Base-by-base conservation (phyloP, 2,113 vertebrate genomes). In the Atractosteus spatula region DNA sequence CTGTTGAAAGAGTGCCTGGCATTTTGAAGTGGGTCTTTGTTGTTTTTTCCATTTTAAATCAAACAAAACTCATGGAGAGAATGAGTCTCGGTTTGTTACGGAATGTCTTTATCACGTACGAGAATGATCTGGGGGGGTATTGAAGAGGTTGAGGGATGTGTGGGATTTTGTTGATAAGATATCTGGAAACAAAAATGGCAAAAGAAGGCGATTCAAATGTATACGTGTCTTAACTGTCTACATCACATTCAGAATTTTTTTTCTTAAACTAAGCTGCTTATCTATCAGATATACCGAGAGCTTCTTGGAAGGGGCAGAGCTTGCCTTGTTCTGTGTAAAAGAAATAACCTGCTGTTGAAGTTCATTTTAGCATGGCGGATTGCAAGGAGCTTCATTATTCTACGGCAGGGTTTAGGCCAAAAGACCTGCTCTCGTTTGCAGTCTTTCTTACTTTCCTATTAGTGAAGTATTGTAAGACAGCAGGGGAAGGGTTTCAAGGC, bases 141-240 rank as follows among this genome's bases (percentile, higher is more conserved):
- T 51, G 64, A 41, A n/a, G 44, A 41, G 13, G 41, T 41, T 29
- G 7, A 55, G 67, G 65, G 14, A 66, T 13, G 43, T 69, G 73
- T 62, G 29, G 72, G 74, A 75, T 78, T 61, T 63, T 47, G 66
- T 54, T 70, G 73, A 83, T 78, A 79, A 80, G 64, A 59, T 56
- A 71, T 55, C 66, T 72, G 64, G 73, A 79, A 81, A 77, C 69
- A 72, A 73, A 77, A 81, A 74, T 64, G 72, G n/a, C n/a, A 8
- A 41, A 17, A 59, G 47, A 51, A 11, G 57, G 71, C 66, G 66
- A 72, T 68, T 73, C 78, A 5, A 56, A 44, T 14, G 29, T 67
- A 57, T 63, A 79, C 62, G 59, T 78, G 78, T 72, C 71, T 76
- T 66, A 62, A 29, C 76, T 68, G 55, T 55, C 57, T 42, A 68